Conservation (phyloP, 2,797 vertebrate genomes). For the Cynodonichthys magdalenae region DNA sequence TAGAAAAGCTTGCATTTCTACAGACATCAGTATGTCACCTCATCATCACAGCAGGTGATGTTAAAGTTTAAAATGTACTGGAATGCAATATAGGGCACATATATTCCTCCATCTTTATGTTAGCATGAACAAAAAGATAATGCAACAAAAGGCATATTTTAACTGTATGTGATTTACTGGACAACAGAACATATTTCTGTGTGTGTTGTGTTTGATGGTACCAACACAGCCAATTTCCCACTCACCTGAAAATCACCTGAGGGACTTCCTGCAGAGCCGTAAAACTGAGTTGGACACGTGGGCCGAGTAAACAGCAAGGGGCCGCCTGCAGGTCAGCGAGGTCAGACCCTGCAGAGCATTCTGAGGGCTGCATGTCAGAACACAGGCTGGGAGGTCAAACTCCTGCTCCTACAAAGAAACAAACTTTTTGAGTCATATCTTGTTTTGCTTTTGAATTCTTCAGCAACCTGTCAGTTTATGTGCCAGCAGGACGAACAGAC, state of each 20-base stretch:
- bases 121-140: too few relatives aligned
- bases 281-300: conserved; percentile 55
- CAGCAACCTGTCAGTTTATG: conserved; percentile 18
- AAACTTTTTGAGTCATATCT: not conserved
- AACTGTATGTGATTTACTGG: too few relatives aligned
- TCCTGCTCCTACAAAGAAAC: not conserved
- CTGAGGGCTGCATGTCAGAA: conserved; percentile 7
- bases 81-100: too few relatives aligned
- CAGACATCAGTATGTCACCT: too few relatives aligned
- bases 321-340: conserved; percentile 17
- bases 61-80: too few relatives aligned
- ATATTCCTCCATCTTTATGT: too few relatives aligned
- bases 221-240: conserved; percentile 35
- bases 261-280: conserved; percentile 54
- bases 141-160: too few relatives aligned
- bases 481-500: conserved; percentile 6
- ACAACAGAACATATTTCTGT: not conserved
- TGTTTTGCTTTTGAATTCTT: conserved; percentile 17
- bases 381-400: not conserved
- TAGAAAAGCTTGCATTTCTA: too few relatives aligned
- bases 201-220: conserved; percentile 2
- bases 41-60: too few relatives aligned
- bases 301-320: conserved; percentile 43
- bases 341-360: conserved; percentile 33
- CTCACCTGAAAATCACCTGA: conserved; percentile 48